phyloP scores from a whole-genome alignment of 1,140 invertebrate genomes.

The Zophobas morio region DNA sequence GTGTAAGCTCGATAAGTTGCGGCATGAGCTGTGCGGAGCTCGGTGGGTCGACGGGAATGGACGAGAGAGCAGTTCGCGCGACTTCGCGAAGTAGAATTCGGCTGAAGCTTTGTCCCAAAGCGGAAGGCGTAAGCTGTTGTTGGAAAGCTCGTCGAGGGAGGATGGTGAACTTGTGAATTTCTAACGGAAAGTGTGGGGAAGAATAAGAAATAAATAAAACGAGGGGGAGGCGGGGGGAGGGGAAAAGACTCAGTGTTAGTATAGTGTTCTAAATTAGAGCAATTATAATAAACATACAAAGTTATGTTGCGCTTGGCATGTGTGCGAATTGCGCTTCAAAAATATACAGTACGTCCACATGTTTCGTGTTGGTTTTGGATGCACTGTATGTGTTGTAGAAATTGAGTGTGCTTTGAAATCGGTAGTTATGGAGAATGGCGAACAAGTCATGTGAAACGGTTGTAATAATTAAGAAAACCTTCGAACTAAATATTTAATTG shows the following conservation, averaged over 20 bases:
- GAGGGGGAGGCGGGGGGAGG: constrained; percentile 39
- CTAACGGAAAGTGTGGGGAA: constrained; percentile 44
- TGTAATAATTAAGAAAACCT: constrained; percentile 2
- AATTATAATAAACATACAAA: constrained; percentile 36
- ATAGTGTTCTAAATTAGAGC: constrained; percentile 53
- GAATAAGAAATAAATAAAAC: constrained; percentile 47
- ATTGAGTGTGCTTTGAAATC: background rate
- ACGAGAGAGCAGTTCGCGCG: constrained; percentile 76
- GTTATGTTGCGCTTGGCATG: background rate
- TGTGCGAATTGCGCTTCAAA: constrained; percentile 25
- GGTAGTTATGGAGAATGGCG: background rate
- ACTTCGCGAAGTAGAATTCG: constrained; percentile 82
- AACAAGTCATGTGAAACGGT: background rate
- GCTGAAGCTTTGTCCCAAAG: constrained; percentile 82
- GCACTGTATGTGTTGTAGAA: background rate
- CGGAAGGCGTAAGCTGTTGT: constrained; percentile 72
- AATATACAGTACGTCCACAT: background rate
- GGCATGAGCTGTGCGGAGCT: constrained; percentile 60
- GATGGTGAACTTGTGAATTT: constrained; percentile 64
- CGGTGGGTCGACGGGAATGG: constrained; percentile 67
- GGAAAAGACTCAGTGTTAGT: constrained; percentile 61
- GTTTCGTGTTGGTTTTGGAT: background rate
- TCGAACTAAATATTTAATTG: background rate
- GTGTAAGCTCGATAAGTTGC: constrained; percentile 52
- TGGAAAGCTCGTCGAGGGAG: constrained; percentile 61